Evolutionary conservation across 2,888 invertebrate species (phyloP).

Genomic region (Cyrtodaria siliqua): DNA sequence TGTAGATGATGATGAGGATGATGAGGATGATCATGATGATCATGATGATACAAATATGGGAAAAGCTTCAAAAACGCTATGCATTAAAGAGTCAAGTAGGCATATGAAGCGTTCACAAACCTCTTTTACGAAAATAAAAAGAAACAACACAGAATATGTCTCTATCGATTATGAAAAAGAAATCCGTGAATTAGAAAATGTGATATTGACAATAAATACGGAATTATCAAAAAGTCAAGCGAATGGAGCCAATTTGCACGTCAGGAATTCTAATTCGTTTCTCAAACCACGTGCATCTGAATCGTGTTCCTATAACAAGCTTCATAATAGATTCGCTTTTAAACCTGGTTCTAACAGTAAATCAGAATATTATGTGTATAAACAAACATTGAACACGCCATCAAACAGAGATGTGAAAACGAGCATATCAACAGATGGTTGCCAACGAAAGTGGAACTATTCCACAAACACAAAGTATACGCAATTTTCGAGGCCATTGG

Average conservation of each 20-base stretch:
- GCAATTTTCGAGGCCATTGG: slow-evolving; percentile 35
- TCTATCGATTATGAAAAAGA: slow-evolving; percentile 51
- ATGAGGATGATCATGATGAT: too few relatives aligned
- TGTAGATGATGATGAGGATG: slow-evolving; percentile 14
- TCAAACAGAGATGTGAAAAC: slow-evolving; percentile 61
- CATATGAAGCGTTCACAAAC: neutral
- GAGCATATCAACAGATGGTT: slow-evolving; percentile 24
- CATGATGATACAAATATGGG: neutral
- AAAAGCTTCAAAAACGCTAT: neutral
- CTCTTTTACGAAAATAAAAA: neutral
- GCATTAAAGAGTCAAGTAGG: neutral
- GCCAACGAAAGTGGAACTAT: slow-evolving; percentile 61
- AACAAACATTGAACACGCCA: slow-evolving; percentile 35
- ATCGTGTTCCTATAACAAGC: neutral
- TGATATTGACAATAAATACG: slow-evolving; percentile 49
- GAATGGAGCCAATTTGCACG: slow-evolving; percentile 4
- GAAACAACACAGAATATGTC: slow-evolving; percentile 8
- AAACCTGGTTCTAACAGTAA: slow-evolving; percentile 52
- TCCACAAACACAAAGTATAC: slow-evolving; percentile 60
- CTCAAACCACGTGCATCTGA: slow-evolving; percentile 57
- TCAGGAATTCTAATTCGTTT: slow-evolving; percentile 14
- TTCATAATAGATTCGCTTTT: slow-evolving; percentile 59
- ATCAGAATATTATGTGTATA: too few relatives aligned
- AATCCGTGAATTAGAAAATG: slow-evolving; percentile 52
- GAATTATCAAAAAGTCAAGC: slow-evolving; percentile 46